Percentiles rank a stretch among this genome's conserved stretches.
phyloP scores from a whole-genome alignment of 2,888 invertebrate genomes.

The Cryptocephalus moraei region DNA sequence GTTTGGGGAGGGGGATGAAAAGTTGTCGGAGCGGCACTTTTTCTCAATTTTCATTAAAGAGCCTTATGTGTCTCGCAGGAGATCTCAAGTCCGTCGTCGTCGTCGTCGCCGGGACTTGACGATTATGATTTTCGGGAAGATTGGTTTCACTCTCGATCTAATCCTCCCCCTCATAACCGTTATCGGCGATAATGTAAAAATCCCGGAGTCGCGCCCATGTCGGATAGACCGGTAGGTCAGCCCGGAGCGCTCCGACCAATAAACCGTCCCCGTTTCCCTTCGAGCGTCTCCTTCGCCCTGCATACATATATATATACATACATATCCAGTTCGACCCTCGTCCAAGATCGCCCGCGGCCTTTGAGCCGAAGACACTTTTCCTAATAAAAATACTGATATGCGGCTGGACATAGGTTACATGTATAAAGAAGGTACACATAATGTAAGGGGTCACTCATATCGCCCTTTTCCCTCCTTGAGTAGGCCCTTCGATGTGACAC shows the following conservation, averaged over 20 bases:
- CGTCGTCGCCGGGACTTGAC: no score
- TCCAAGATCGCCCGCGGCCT: slow-evolving; percentile 17
- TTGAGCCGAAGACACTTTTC: slow-evolving; percentile 25
- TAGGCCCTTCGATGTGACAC: background rate
- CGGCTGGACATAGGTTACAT: slow-evolving; percentile 29
- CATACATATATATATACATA: slow-evolving; percentile 25
- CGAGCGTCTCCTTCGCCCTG: slow-evolving; percentile 16
- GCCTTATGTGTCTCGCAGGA: no score
- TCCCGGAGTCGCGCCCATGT: slow-evolving; percentile 2
- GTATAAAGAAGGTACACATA: slow-evolving; percentile 19
- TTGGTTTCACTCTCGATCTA: no score
- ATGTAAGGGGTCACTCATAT: no score
- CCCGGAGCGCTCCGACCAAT: slow-evolving; percentile 29
- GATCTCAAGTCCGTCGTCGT: no score
- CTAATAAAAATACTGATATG: slow-evolving; percentile 30
- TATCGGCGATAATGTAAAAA: no score
- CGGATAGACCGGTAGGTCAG: slow-evolving; percentile 26
- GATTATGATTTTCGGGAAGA: no score
- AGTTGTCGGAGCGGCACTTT: no score
- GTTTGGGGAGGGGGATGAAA: no score
- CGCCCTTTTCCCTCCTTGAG: no score
- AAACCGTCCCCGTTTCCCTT: slow-evolving; percentile 24
- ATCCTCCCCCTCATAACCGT: no score
- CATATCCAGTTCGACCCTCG: slow-evolving; percentile 19
- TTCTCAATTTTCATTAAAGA: no score